Evolutionary conservation across 2,113 vertebrate species (phyloP).

Genomic region (Eupsittula cactorum): DNA sequence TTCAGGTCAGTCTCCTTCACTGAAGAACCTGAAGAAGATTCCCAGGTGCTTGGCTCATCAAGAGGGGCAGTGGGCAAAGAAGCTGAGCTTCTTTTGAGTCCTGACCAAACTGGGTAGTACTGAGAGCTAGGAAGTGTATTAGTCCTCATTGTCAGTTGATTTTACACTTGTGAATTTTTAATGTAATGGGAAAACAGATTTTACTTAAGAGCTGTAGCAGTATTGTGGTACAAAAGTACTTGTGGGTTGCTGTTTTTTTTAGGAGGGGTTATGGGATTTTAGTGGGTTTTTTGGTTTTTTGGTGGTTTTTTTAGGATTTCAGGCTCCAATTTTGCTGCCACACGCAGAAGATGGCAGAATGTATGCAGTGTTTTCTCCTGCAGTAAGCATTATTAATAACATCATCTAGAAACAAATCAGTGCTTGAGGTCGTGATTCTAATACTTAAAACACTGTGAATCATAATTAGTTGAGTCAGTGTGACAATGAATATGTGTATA

Average conservation of each 20-base stretch:
- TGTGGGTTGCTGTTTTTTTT: not conserved
- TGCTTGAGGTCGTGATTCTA: not conserved
- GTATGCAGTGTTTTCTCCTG: not conserved
- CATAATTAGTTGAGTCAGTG: not conserved
- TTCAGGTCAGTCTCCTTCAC: not conserved
- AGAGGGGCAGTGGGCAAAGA: not conserved
- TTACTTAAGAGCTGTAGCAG: not conserved
- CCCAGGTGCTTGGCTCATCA: not conserved
- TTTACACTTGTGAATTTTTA: not conserved
- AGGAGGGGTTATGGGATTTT: not conserved
- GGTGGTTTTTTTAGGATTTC: not conserved
- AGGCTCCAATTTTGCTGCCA: not conserved
- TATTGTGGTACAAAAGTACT: not conserved
- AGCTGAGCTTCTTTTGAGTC: not conserved
- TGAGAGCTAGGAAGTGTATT: not conserved
- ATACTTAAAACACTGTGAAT: not conserved
- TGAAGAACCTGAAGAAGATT: not conserved
- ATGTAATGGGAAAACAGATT: not conserved
- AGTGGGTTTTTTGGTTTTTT: not conserved
- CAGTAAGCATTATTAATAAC: not conserved
- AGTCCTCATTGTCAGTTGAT: not conserved
- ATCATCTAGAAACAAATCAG: not conserved
- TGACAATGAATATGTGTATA: not conserved
- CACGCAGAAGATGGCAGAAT: not conserved
- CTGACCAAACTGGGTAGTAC: not conserved